Base-by-base conservation (phyloP, 2,888 invertebrate species). In the Urechis unicinctus region DNA sequence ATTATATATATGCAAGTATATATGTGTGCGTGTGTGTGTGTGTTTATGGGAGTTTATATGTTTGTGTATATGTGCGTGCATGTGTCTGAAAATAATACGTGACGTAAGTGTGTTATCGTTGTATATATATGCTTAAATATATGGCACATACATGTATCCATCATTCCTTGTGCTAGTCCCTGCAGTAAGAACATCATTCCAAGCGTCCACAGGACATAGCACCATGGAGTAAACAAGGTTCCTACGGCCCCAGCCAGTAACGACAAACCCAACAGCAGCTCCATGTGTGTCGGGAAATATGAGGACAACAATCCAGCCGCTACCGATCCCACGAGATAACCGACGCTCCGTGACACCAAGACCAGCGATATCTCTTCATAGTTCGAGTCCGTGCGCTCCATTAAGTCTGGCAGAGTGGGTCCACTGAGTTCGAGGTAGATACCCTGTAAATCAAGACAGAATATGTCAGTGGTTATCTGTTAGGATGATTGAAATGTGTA, bases 341-440 rank as follows among this genome's bases (percentile, higher is more conserved):
- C 68, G 1, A 63, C 62, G 43, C 66, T 67, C 3, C 61, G 46
- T 2, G 61, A 63, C 3, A 61, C 62, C 3, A 68, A 56, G 1
- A 65, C 66, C 6, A 65, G 56, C 1, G 66, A 63, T 2, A 68
- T 65, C 46, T 66, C 64, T 47, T 68, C 68, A 52, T 65, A 66
- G 53, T 67, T 61, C 4, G 58, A 56, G 6, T 58, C 46, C 0
- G 62, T 56, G 17, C 61, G 56, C 25, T 63, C 57, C 59, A 60
- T 66, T 25, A 68, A 53, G 54, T 68, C 67, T 30, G 63, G 65
- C 24, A 68, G 58, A 5, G 67, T 67, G 3, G 68, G 68, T 3
- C 67, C 67, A 0, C 62, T 61, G 1, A 67, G 60, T 54, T 68
- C 66, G 47, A 62, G 42, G 51, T 45, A 63, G 25, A 68, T 36